Conservation (phyloP, 1,140 invertebrate genomes). For the Berghia stephanieae region DNA sequence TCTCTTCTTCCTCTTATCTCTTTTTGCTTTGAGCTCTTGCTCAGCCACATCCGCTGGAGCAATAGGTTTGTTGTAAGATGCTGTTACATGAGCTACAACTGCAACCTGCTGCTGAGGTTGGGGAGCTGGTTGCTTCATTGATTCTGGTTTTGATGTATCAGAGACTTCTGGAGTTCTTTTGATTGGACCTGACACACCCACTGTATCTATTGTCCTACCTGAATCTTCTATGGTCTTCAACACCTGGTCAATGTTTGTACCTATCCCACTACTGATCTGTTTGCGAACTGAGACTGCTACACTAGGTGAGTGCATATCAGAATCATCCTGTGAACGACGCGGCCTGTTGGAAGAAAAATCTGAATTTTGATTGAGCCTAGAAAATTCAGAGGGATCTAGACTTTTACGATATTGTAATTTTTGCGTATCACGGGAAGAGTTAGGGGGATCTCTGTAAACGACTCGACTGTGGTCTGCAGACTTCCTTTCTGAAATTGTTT, state of each 20-base stretch:
- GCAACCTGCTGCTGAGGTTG: conserved; percentile 17
- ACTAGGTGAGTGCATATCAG: conserved; percentile 9
- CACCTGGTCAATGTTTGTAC: conserved; percentile 55
- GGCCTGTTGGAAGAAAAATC: background rate
- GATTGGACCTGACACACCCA: conserved; percentile 40
- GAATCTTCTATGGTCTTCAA: conserved; percentile 59
- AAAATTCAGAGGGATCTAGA: conserved; percentile 46
- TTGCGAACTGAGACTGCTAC: conserved; percentile 49
- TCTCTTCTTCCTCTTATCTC: conserved; percentile 54
- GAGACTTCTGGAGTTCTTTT: conserved; percentile 30
- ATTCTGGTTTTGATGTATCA: no score
- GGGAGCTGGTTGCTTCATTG: conserved; percentile 25
- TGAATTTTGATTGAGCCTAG: conserved; percentile 35
- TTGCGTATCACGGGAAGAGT: conserved; percentile 16
- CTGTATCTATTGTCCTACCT: conserved; percentile 42
- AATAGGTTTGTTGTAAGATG: conserved; percentile 28
- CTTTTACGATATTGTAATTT: conserved; percentile 41
- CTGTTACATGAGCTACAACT: conserved; percentile 33
- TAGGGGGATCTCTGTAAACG: background rate
- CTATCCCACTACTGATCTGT: conserved; percentile 51
- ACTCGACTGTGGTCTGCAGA: conserved; percentile 33
- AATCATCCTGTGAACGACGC: conserved; percentile 24
- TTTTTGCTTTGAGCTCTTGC: conserved; percentile 44
- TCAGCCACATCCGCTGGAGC: conserved; percentile 37
- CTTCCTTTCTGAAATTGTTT: conserved; percentile 39